Conservation (phyloP, 2,797 vertebrate genomes). For the Sebastes cheni region DNA sequence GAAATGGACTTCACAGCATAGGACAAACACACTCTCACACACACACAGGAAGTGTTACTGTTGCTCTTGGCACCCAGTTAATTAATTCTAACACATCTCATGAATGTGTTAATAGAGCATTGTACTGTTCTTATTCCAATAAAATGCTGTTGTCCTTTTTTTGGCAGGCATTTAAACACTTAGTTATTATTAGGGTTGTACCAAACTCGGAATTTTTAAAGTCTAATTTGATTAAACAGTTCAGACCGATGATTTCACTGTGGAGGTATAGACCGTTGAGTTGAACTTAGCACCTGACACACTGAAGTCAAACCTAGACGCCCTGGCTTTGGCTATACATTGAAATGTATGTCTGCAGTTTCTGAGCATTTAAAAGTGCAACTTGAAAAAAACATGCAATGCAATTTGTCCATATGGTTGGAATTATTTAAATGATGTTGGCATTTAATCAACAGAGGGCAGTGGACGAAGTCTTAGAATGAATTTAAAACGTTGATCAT, state of each 20-base stretch:
- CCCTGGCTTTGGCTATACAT: background rate
- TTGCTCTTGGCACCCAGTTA: conserved; percentile 55
- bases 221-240: conserved; percentile 11
- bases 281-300: background rate
- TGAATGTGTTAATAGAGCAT: conserved; percentile 63
- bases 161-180: conserved; percentile 45
- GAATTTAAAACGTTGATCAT: background rate
- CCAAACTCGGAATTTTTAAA: conserved; percentile 1
- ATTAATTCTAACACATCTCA: conserved; percentile 62
- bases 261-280: background rate
- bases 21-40: conserved; percentile 15
- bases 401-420: background rate
- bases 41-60: conserved; percentile 41
- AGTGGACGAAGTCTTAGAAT: background rate
- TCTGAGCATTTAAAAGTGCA: background rate
- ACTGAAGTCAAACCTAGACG: background rate
- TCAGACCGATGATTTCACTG: background rate
- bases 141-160: conserved; percentile 57
- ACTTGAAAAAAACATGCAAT: background rate
- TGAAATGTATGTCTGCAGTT: background rate
- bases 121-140: conserved; percentile 48
- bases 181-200: conserved; percentile 51
- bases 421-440: background rate
- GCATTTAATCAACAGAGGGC: background rate
- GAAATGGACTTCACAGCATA: conserved; percentile 27